Percentiles rank a stretch among this genome's conserved stretches.
Conservation (phyloP, 2,888 invertebrate genomes). For the Tortrix viridana region DNA sequence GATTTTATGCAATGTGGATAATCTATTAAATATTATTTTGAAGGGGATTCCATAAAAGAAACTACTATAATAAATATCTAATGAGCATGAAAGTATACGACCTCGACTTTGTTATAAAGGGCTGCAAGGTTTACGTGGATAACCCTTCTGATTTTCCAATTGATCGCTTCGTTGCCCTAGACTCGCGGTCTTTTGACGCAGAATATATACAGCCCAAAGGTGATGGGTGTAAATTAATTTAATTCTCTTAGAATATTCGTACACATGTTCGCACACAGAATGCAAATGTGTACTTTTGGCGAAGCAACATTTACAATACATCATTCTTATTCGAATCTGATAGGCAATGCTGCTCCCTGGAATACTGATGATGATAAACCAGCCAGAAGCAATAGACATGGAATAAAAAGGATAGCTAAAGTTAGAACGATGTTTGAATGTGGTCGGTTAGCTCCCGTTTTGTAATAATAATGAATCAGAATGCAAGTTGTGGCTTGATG, state of each 20-base stretch:
- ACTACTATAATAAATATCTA: conserved; percentile 24
- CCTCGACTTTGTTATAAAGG: conserved; percentile 54
- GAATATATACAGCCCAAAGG: conserved; percentile 18
- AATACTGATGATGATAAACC: conserved; percentile 68
- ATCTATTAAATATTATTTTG: background rate
- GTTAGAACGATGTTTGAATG: conserved; percentile 47
- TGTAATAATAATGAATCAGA: conserved; percentile 69
- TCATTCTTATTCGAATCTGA: conserved; percentile 68
- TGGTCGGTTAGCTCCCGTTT: conserved; percentile 56
- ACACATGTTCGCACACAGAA: conserved; percentile 39
- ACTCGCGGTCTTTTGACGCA: conserved; percentile 47
- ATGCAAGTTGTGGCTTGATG: conserved; percentile 65
- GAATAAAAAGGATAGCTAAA: conserved; percentile 44
- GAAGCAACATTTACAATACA: conserved; percentile 67
- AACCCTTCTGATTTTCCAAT: conserved; percentile 69
- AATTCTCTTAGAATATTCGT: conserved; percentile 25
- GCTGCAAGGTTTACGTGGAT: conserved; percentile 42
- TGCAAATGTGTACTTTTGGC: conserved; percentile 59
- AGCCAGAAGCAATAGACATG: conserved; percentile 46
- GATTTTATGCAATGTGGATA: background rate
- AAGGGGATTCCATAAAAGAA: conserved; percentile 20
- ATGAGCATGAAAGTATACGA: conserved; percentile 43
- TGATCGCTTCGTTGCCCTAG: conserved; percentile 59
- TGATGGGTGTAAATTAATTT: conserved; percentile 25
- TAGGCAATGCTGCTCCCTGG: conserved; percentile 55